Conservation (phyloP, 2,888 invertebrate genomes). For the Koerneria pararmatus region DNA sequence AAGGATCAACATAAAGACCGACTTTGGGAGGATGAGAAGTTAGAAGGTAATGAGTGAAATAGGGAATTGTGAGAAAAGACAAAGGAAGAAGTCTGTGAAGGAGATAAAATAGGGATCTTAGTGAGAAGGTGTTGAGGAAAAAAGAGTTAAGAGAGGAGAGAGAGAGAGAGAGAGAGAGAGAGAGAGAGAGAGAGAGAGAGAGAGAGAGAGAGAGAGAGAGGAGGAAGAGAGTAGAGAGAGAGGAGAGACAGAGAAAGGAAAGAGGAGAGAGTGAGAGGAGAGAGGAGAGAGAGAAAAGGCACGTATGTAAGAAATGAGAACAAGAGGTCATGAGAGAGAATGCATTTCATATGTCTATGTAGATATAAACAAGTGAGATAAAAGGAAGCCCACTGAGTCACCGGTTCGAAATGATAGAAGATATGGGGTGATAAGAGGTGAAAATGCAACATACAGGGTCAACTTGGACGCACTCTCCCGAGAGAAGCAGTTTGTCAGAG, state of each 20-base stretch:
- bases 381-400: no score
- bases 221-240: conserved; percentile 13
- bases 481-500: no score
- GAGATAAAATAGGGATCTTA: background rate
- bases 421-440: no score
- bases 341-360: no score
- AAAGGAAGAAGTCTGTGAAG: background rate
- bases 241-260: conserved; percentile 5
- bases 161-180: background rate
- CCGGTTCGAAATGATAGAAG: no score
- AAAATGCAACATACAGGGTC: no score
- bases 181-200: background rate
- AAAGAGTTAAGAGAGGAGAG: conserved; percentile 17
- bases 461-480: no score
- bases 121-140: background rate
- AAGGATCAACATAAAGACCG: conserved; percentile 16
- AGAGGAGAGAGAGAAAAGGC: background rate
- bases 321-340: background rate
- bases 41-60: conserved; percentile 28
- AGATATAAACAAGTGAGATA: no score
- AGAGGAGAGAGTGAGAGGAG: background rate
- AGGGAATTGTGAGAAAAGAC: background rate
- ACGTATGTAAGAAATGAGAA: background rate
- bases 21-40: background rate
- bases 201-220: background rate